These are phyloP conservation scores for Anser cygnoides DNA, from an alignment of 2,113 vertebrate species.

Conservation along the genomic window DNA sequence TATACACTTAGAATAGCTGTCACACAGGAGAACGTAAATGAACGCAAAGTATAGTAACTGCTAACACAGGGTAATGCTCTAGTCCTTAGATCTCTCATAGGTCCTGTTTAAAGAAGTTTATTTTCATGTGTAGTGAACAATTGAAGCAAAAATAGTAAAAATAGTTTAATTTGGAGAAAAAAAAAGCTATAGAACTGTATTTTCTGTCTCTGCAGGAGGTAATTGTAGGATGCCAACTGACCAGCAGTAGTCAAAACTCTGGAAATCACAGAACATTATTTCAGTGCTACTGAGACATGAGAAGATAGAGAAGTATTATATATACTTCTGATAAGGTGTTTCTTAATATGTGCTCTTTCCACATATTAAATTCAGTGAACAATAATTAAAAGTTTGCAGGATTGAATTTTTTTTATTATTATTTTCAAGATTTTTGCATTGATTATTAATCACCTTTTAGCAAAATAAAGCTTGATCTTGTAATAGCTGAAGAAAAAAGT, in stretches of 20 bases:
- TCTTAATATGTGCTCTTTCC: background rate
- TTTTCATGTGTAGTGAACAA: background rate
- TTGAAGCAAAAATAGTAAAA: background rate
- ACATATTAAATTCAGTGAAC: background rate
- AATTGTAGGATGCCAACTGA: background rate
- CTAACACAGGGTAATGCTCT: background rate
- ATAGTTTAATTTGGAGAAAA: background rate
- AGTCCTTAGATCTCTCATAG: background rate
- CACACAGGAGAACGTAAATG: background rate
- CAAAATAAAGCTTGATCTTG: background rate
- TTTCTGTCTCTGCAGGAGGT: background rate
- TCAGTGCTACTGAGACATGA: background rate
- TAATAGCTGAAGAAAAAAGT: background rate
- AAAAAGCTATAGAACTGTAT: background rate
- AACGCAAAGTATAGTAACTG: background rate
- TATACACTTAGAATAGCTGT: background rate
- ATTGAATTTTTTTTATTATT: background rate
- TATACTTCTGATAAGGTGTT: background rate
- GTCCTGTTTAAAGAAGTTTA: background rate
- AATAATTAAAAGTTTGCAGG: background rate
- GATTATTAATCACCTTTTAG: background rate
- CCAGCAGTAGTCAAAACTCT: background rate
- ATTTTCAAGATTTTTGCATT: background rate
- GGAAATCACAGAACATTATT: background rate
- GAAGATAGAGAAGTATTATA: background rate